Evolutionary conservation across 2,797 vertebrate species (phyloP).

Genomic region (Tarsius wallacei): DNA sequence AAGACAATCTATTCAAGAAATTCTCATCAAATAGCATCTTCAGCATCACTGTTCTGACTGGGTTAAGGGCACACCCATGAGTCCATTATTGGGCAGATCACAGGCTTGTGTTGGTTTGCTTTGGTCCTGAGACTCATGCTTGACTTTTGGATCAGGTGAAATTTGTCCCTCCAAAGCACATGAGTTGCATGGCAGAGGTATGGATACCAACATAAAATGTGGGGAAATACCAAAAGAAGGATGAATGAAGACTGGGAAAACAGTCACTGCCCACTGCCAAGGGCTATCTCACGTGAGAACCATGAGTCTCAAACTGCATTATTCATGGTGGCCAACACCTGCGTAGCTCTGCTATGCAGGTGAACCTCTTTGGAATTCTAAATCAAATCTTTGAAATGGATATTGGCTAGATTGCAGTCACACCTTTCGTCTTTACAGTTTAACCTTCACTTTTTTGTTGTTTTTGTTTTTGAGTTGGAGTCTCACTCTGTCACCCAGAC

Average conservation of each 20-base stretch:
- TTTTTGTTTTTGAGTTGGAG: too few species aligned
- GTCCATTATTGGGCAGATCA: background rate
- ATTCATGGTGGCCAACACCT: background rate
- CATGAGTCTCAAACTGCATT: background rate
- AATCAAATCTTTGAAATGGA: slow-evolving; percentile 18
- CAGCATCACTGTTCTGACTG: background rate
- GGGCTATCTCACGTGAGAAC: background rate
- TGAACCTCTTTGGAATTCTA: background rate
- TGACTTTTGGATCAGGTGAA: background rate
- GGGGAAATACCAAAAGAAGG: background rate
- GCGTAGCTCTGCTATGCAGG: background rate
- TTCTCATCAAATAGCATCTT: background rate
- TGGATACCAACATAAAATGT: background rate
- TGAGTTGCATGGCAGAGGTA: background rate
- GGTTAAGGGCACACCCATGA: background rate
- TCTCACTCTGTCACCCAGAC: too few species aligned
- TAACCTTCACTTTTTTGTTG: too few species aligned
- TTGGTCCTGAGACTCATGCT: background rate
- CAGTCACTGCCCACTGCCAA: background rate
- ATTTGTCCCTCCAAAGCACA: background rate
- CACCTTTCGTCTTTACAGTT: background rate
- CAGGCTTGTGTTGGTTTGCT: background rate
- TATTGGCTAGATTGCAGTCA: background rate
- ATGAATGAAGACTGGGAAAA: background rate
- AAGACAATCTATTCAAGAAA: background rate